phyloP scores from a whole-genome alignment of 2,113 vertebrate species.

The Bostrychus sinensis region DNA sequence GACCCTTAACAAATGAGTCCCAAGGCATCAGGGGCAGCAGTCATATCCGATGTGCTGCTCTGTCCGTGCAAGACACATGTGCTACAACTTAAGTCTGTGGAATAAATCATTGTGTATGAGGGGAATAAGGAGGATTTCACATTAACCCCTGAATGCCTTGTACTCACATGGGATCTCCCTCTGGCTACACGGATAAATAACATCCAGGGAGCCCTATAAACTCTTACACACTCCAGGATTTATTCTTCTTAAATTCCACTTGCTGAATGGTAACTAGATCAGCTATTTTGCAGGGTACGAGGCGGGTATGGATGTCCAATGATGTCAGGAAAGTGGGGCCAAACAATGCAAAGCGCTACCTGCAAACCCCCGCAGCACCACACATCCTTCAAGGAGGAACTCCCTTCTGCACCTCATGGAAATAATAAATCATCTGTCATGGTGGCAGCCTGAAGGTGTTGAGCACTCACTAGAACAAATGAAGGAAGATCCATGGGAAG shows the following conservation, averaged over 20 bases:
- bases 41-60: slow-evolving; percentile 72
- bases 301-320: slow-evolving; percentile 62
- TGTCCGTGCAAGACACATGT: slow-evolving; percentile 75
- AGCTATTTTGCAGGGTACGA: slow-evolving; percentile 60
- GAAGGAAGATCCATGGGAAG: not conserved
- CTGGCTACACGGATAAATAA: slow-evolving; percentile 75
- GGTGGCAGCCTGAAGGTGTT: slow-evolving; percentile 55
- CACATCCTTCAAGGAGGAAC: slow-evolving; percentile 52
- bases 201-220: slow-evolving; percentile 64
- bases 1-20: slow-evolving; percentile 70
- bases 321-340: slow-evolving; percentile 52
- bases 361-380: slow-evolving; percentile 29
- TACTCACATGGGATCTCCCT: slow-evolving; percentile 71
- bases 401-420: slow-evolving; percentile 35
- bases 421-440: slow-evolving; percentile 62
- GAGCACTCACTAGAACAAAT: slow-evolving; percentile 8
- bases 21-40: slow-evolving; percentile 57
- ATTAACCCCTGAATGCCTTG: slow-evolving; percentile 75
- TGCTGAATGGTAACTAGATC: slow-evolving; percentile 72
- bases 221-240: slow-evolving; percentile 65
- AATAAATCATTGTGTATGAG: slow-evolving; percentile 78
- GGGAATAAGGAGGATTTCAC: slow-evolving; percentile 76
- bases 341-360: slow-evolving; percentile 50
- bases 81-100: slow-evolving; percentile 74
- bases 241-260: slow-evolving; percentile 59